Conservation (phyloP, 2,888 invertebrate species). For the Nipponacmea schrenckii region DNA sequence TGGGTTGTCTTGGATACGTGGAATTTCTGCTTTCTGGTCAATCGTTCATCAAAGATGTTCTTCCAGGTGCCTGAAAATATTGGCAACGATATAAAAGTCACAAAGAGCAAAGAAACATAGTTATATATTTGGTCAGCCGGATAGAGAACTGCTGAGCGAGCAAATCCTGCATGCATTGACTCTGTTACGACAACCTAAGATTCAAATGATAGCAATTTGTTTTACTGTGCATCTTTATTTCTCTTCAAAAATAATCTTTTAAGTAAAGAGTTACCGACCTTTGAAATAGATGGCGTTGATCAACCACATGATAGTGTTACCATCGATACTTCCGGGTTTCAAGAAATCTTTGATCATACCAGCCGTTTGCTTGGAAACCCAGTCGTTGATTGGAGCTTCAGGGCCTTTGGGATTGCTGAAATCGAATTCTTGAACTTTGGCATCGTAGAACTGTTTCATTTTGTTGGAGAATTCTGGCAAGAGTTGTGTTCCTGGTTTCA, state of each 20-base stretch:
- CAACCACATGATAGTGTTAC: conserved; percentile 58
- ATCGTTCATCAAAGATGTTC: neutral
- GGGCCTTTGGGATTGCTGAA: conserved; percentile 56
- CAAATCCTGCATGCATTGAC: too few species aligned
- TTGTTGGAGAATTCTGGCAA: neutral
- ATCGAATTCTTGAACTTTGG: conserved; percentile 23
- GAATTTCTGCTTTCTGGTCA: conserved; percentile 2
- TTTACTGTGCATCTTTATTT: too few species aligned
- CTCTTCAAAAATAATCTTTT: too few species aligned
- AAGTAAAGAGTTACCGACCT: conserved; percentile 38
- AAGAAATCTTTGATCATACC: conserved; percentile 83
- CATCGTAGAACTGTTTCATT: conserved; percentile 29
- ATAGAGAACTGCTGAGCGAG: too few species aligned
- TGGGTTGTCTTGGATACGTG: neutral
- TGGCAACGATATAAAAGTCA: too few species aligned
- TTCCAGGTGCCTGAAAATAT: conserved; percentile 72
- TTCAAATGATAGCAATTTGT: too few species aligned
- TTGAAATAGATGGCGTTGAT: conserved; percentile 69
- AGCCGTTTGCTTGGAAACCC: conserved; percentile 84
- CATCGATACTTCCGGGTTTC: conserved; percentile 66
- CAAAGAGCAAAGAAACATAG: too few species aligned
- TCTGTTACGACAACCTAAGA: too few species aligned
- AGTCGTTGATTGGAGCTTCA: conserved; percentile 76
- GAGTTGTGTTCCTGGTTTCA: conserved; percentile 53
- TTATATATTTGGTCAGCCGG: too few species aligned